A percentile compares a stretch with the other conserved stretches of the same genome.
Conservation (phyloP, 2,888 invertebrate species). For the Steinernema hermaphroditum region DNA sequence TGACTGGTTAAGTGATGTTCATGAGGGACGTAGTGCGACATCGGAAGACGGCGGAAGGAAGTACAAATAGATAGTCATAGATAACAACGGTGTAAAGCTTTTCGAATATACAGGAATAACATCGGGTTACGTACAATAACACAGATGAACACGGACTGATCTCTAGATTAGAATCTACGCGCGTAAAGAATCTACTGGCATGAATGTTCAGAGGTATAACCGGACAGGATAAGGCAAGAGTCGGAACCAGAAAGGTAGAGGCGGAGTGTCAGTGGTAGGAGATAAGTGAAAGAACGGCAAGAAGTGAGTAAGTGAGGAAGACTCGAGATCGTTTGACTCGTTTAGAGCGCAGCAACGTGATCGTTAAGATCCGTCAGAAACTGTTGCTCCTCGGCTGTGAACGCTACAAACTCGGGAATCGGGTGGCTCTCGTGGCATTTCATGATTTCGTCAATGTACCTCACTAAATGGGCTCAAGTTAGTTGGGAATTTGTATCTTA, state of each 20-base stretch:
- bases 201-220: slow-evolving; percentile 14
- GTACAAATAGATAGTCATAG: not conserved
- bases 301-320: not conserved
- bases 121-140: not conserved
- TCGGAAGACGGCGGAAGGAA: slow-evolving; percentile 5
- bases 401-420: slow-evolving; percentile 9
- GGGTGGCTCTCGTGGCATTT: slow-evolving; percentile 13
- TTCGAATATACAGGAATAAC: slow-evolving; percentile 19
- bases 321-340: slow-evolving; percentile 7
- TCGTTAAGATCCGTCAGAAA: slow-evolving; percentile 24
- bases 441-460: slow-evolving; percentile 7
- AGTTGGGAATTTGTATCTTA: too few species aligned
- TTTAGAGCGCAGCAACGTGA: slow-evolving; percentile 19
- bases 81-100: slow-evolving; percentile 16
- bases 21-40: not conserved
- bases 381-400: slow-evolving; percentile 12
- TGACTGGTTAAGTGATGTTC: not conserved
- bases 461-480: not conserved
- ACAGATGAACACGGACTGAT: not conserved
- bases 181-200: slow-evolving; percentile 24
- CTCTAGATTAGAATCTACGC: slow-evolving; percentile 10
- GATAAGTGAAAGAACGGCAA: slow-evolving; percentile 24
- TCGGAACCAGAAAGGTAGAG: not conserved
- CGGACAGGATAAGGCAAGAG: slow-evolving; percentile 16
- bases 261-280: not conserved